Conservation (phyloP, 2,113 vertebrate genomes). For the Aptenodytes patagonicus region DNA sequence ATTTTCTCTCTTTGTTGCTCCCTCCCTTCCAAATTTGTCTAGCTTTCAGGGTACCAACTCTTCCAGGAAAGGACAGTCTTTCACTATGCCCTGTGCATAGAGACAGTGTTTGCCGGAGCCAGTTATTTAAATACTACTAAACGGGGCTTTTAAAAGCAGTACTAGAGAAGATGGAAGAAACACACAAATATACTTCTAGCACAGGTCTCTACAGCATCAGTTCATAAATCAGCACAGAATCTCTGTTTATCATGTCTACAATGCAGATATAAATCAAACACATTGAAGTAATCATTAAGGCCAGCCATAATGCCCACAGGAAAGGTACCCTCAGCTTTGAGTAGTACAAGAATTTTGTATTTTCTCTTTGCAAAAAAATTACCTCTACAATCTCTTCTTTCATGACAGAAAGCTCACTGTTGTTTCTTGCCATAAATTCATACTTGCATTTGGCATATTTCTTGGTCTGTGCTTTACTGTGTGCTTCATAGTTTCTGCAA, state of each 20-base stretch:
- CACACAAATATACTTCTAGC: not conserved
- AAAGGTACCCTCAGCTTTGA: not conserved
- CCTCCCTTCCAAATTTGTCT: not conserved
- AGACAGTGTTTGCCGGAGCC: not conserved
- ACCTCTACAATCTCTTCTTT: slow-evolving; percentile 95
- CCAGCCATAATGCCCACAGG: not conserved
- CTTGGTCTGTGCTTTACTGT: slow-evolving; percentile 72
- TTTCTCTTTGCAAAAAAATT: slow-evolving; percentile 9
- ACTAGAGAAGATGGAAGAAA: not conserved
- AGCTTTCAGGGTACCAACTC: not conserved
- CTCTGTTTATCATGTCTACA: not conserved
- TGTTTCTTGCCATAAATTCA: slow-evolving; percentile 92
- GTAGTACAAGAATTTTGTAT: not conserved
- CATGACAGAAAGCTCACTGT: slow-evolving; percentile 90
- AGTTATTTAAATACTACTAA: not conserved
- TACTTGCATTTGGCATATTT: slow-evolving; percentile 93
- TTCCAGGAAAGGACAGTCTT: not conserved
- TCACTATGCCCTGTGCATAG: accelerated
- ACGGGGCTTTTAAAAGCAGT: not conserved
- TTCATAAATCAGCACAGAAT: not conserved
- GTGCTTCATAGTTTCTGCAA: slow-evolving; percentile 80
- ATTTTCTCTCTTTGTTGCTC: not conserved
- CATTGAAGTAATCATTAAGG: not conserved
- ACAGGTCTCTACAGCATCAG: not conserved
- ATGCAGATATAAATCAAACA: not conserved